phyloP scores from a whole-genome alignment of 2,113 vertebrate genomes.

The Natator depressus region DNA sequence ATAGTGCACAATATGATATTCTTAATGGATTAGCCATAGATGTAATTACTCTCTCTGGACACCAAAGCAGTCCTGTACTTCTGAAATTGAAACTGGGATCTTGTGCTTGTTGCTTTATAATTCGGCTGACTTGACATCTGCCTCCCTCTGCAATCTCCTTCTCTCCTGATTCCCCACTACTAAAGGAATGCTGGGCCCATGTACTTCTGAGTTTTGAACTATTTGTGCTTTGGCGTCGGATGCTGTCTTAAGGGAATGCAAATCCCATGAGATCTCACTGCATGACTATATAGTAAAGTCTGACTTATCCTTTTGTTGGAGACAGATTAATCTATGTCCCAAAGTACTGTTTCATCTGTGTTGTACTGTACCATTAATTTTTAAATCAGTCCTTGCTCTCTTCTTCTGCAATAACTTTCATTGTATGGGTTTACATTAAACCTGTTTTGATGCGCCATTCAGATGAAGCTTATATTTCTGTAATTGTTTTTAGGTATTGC shows the following conservation, averaged over 20 bases:
- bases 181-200: not conserved
- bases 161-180: not conserved
- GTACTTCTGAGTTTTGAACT: not conserved
- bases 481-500: slow-evolving; percentile 83
- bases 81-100: not conserved
- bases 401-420: not conserved
- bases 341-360: not conserved
- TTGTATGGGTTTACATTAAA: not conserved
- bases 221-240: not conserved
- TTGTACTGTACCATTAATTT: not conserved
- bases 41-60: not conserved
- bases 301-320: not conserved
- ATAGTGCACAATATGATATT: not conserved
- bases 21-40: not conserved
- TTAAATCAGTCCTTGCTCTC: not conserved
- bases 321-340: not conserved
- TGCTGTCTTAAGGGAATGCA: not conserved
- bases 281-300: not conserved
- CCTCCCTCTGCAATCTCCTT: not conserved
- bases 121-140: not conserved
- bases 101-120: not conserved
- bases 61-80: not conserved
- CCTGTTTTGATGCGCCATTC: not conserved
- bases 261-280: not conserved
- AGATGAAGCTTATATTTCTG: not conserved